Evolutionary conservation across 2,113 vertebrate genomes (phyloP).

Genomic region (Deroptyus accipitrinus): DNA sequence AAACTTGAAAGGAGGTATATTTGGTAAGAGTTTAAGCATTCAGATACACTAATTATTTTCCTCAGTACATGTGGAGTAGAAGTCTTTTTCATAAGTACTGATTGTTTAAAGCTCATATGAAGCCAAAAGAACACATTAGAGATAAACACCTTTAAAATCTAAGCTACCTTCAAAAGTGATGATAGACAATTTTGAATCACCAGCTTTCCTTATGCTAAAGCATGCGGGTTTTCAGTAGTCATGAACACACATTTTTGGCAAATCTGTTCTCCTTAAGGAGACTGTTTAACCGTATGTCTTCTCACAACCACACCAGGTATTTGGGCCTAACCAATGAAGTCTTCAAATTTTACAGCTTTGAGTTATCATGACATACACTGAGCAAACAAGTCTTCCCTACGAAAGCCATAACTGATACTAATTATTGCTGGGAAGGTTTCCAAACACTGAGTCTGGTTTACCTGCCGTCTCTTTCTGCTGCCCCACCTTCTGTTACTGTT

Average conservation of each 20-base stretch:
- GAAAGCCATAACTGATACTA: not conserved
- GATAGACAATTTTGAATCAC: not conserved
- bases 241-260: not conserved
- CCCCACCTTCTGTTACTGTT: constrained; percentile 95
- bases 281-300: not conserved
- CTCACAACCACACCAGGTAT: not conserved
- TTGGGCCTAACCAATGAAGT: not conserved
- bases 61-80: not conserved
- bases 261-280: not conserved
- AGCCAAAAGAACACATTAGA: not conserved
- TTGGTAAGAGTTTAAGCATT: not conserved
- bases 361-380: not conserved
- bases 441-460: constrained; percentile 62
- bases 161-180: not conserved
- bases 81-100: not conserved
- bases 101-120: not conserved
- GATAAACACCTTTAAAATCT: not conserved
- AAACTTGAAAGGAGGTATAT: not conserved
- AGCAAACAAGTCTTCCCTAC: not conserved
- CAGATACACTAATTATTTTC: not conserved
- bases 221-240: not conserved
- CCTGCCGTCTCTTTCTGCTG: constrained; percentile 93
- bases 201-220: not conserved
- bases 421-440: not conserved
- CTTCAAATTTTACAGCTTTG: not conserved